Base-by-base conservation (phyloP, 2,797 vertebrate species). In the Anolis apletophallus region DNA sequence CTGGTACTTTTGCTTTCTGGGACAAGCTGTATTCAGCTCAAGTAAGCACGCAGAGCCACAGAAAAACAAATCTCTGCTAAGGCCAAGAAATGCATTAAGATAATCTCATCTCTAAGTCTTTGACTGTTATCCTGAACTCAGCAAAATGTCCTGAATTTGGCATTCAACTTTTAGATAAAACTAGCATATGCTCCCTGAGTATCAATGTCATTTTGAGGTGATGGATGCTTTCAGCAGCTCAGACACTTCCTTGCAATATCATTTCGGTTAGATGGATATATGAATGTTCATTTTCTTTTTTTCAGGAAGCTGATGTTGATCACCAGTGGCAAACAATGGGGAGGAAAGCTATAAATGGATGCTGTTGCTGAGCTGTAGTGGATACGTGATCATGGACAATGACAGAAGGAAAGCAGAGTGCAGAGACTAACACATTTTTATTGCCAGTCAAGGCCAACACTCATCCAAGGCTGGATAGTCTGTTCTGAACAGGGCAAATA, bases 1-100 rank as follows among this genome's bases (percentile, higher is more conserved):
- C 40, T 91, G 55, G n/a, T 85, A 88, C 78, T 59, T 92, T 86
- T 80, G 55, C 79, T 40, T 84, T 86, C 76, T 6, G 73, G 76
- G 87, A 83, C 29, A 80, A 87, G 54, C 23, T 80, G 17, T 69
- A 1, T 77, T 81, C 23, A 83, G 59, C 59, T 75, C 16, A 85
- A 80, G 77, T 80, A 90, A 84, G 55, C 81, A 82, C 23, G 19
- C 64, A 92, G 61, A 86, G 68, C 32, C 1, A 3, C 1, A n/a
- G 68, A 26, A 67, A 26, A 61, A 34, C 78, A 6, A 59, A 40
- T 80, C 80, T 11, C 2, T 54, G 50, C 54, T 8, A 50, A 54
- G 67, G 9, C 69, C 76, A 67, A 68, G 19, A n/a, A 55, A 50
- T n/a, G 23, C 83, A 79, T 78, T 79, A 72, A 83, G 46, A 72